phyloP scores from a whole-genome alignment of 2,888 invertebrate species.

The Meta bourneti region DNA sequence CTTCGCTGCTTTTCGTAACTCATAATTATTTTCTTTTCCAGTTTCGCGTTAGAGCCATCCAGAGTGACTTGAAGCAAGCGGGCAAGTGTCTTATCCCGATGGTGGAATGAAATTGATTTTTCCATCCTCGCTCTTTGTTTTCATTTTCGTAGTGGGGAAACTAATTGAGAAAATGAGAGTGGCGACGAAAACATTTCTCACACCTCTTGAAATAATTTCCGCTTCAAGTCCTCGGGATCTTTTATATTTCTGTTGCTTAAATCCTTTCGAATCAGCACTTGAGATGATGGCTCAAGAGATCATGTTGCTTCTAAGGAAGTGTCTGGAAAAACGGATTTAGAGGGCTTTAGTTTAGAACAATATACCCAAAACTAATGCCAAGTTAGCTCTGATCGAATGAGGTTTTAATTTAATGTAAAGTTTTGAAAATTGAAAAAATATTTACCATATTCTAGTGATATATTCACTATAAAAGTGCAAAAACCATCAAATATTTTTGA shows the following conservation, averaged over 20 bases:
- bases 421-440: no score
- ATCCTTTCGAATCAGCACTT: not conserved
- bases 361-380: no score
- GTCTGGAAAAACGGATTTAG: no score
- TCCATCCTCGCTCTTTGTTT: not conserved
- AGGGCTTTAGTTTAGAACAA: no score
- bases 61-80: conserved; percentile 13
- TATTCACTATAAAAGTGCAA: no score
- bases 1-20: not conserved
- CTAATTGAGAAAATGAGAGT: conserved; percentile 48
- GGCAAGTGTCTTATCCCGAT: conserved; percentile 36
- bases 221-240: conserved; percentile 33
- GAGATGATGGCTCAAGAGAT: no score
- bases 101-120: conserved; percentile 37
- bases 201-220: conserved; percentile 50
- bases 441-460: no score
- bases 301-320: no score
- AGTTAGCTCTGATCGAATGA: no score
- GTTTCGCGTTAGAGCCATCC: conserved; percentile 4
- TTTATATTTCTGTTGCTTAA: conserved; percentile 28
- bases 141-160: conserved; percentile 15
- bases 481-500: no score
- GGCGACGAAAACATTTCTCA: conserved; percentile 52
- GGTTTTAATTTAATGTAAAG: no score
- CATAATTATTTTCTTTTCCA: not conserved